These are phyloP conservation scores for Abrostola triplasia DNA, from an alignment of 2,888 invertebrate species.

Conservation along the genomic window DNA sequence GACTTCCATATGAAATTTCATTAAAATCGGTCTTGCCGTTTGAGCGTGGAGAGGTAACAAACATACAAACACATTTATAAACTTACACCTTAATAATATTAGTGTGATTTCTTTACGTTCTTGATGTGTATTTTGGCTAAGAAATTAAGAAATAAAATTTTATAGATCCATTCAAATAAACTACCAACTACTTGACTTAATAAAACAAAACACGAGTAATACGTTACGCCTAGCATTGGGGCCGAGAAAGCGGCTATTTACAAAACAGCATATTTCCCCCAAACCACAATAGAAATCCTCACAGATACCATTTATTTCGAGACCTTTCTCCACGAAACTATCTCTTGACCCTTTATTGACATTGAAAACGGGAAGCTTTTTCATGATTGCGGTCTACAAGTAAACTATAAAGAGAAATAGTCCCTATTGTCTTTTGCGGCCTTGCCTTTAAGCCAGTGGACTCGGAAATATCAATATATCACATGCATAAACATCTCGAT, in stretches of 20 bases:
- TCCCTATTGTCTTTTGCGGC: constrained; percentile 36
- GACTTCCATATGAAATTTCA: too few relatives aligned
- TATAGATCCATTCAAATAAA: constrained; percentile 14
- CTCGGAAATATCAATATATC: constrained; percentile 43
- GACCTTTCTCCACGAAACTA: constrained; percentile 39
- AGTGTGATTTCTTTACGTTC: too few relatives aligned
- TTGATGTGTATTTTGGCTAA: too few relatives aligned
- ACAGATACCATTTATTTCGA: constrained; percentile 47
- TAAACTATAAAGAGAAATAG: constrained; percentile 42
- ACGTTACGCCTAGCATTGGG: constrained; percentile 26
- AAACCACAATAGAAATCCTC: constrained; percentile 34
- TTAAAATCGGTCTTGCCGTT: too few relatives aligned
- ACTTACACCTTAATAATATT: too few relatives aligned
- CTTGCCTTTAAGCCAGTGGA: constrained; percentile 9
- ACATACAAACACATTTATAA: too few relatives aligned
- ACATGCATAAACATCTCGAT: constrained; percentile 49
- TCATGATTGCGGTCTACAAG: constrained; percentile 48
- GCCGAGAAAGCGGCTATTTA: constrained; percentile 41
- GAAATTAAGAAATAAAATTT: too few relatives aligned
- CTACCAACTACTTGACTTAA: constrained; percentile 11
- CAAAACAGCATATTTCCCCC: constrained; percentile 41
- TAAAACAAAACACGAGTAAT: constrained; percentile 41
- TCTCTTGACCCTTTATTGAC: constrained; percentile 54
- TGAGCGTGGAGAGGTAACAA: too few relatives aligned
- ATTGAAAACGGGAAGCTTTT: constrained; percentile 52